These are phyloP conservation scores for Tribolium freemani DNA, from an alignment of 2,888 invertebrate species.

Conservation along the genomic window DNA sequence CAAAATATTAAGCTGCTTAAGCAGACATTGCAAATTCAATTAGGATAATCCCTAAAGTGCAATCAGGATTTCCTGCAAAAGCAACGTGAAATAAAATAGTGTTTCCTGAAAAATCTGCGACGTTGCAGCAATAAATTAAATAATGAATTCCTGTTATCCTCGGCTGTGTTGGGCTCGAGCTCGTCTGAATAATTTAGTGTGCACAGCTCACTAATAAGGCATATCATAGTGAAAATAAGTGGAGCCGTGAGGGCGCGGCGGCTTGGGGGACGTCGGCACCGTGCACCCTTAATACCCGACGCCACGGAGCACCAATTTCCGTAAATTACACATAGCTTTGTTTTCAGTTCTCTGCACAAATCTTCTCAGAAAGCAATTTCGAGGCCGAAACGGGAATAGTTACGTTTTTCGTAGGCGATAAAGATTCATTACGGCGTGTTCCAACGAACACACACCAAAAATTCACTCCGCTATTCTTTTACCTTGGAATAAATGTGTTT, in stretches of 20 bases:
- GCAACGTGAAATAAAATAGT: constrained; percentile 40
- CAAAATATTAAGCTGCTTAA: constrained; percentile 32
- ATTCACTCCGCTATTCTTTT: constrained; percentile 60
- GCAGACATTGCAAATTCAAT: constrained; percentile 37
- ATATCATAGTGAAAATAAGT: constrained; percentile 57
- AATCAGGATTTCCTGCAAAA: constrained; percentile 39
- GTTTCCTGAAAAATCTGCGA: constrained; percentile 43
- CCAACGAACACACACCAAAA: constrained; percentile 61
- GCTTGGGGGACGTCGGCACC: constrained; percentile 34
- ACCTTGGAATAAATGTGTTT: constrained; percentile 54
- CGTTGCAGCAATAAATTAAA: constrained; percentile 52
- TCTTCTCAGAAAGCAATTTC: constrained; percentile 70
- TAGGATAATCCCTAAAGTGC: constrained; percentile 43
- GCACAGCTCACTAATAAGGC: constrained; percentile 59
- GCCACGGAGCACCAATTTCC: constrained; percentile 68
- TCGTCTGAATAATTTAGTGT: constrained; percentile 57
- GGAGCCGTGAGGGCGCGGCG: constrained; percentile 40
- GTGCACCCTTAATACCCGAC: constrained; percentile 53
- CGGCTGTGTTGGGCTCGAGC: constrained; percentile 47
- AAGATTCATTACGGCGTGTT: constrained; percentile 68
- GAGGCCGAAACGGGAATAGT: constrained; percentile 64
- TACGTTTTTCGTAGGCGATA: constrained; percentile 69
- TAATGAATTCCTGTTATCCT: constrained; percentile 54
- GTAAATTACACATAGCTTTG: constrained; percentile 72
- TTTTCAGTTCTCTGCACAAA: constrained; percentile 70